Evolutionary conservation across 2,113 vertebrate species (phyloP).

Genomic region (Podocnemis expansa): DNA sequence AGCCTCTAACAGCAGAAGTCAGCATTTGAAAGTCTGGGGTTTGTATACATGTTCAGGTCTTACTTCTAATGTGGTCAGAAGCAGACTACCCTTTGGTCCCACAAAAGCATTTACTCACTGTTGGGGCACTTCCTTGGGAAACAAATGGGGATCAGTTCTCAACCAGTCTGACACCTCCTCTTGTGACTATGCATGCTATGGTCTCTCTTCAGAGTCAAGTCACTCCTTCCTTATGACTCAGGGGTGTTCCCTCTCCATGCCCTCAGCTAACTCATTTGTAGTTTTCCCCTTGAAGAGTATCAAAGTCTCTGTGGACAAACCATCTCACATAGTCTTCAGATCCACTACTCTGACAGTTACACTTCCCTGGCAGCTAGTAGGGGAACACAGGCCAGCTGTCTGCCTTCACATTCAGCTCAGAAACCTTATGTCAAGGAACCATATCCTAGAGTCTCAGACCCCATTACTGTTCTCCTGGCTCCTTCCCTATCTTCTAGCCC

Average conservation of each 20-base stretch:
- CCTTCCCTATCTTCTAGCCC: no score
- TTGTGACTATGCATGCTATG: neutral
- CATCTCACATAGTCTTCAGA: no score
- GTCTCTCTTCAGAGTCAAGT: neutral
- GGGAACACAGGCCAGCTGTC: no score
- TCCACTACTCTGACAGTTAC: no score
- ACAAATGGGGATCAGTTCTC: neutral
- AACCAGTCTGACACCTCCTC: neutral
- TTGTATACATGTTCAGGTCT: neutral
- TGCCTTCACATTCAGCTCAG: no score
- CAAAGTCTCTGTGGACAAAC: no score
- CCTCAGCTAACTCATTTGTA: neutral
- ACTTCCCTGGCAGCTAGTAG: no score
- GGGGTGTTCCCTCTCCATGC: neutral
- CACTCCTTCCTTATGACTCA: neutral
- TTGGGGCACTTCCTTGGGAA: neutral
- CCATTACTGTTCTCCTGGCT: no score
- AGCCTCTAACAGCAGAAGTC: neutral
- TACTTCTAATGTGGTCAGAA: neutral
- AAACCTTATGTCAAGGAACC: no score
- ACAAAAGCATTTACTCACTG: neutral
- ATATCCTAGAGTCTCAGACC: no score
- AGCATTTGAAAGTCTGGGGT: neutral
- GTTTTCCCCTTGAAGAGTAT: neutral
- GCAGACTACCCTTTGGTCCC: neutral